These are phyloP conservation scores for Drosophila teissieri DNA, from an alignment of 1,140 invertebrate genomes.

Conservation along the genomic window DNA sequence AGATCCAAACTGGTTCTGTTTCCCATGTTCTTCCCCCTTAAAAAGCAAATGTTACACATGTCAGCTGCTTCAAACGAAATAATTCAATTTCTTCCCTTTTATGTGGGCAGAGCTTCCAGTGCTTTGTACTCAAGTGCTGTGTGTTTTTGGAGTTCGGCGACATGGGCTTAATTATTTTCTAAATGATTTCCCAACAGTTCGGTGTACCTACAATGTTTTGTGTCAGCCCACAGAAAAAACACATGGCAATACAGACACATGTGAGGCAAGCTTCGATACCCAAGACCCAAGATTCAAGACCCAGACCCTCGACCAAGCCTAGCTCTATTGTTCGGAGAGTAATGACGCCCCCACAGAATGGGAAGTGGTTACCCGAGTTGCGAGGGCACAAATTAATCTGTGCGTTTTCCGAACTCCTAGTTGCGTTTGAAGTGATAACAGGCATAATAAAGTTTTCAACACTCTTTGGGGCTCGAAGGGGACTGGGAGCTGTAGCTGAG, in stretches of 20 bases:
- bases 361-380: constrained; percentile 20
- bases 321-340: constrained; percentile 37
- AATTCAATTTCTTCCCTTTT: constrained; percentile 10
- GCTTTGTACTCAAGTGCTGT: neutral
- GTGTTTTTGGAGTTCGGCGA: constrained; percentile 23
- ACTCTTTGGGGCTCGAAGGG: constrained; percentile 13
- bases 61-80: constrained; percentile 33
- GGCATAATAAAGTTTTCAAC: constrained; percentile 71
- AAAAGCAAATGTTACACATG: constrained; percentile 24
- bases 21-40: neutral
- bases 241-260: constrained; percentile 20
- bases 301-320: constrained; percentile 22
- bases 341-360: constrained; percentile 38
- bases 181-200: constrained; percentile 67
- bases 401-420: constrained; percentile 25
- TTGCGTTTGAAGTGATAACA: constrained; percentile 43
- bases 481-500: neutral
- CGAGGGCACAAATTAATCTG: constrained; percentile 59
- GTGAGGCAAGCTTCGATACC: constrained; percentile 7
- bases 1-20: neutral
- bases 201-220: constrained; percentile 7
- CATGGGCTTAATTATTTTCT: constrained; percentile 76
- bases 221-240: constrained; percentile 38
- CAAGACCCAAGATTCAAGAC: neutral
- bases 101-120: constrained; percentile 23